Evolutionary conservation across 2,888 invertebrate genomes (phyloP), one percentile per base, ranked within the genome.

Genomic region (Disparrhopalites patrizii): DNA sequence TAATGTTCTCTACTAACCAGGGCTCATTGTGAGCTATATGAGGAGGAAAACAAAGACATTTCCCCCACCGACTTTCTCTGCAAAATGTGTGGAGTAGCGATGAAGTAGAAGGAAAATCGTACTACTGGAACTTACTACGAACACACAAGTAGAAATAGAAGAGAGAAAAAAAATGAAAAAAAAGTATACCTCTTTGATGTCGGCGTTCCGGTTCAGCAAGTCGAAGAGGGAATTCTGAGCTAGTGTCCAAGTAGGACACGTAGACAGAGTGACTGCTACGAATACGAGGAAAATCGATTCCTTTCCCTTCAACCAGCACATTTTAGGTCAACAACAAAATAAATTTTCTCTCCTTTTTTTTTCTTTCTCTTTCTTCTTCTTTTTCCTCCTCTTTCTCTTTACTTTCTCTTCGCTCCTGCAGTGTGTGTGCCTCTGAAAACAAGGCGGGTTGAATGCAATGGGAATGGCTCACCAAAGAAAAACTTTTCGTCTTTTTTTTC

Each of bases 281-380:
- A 61, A 27, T 36, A 61, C 33, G 50, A 60, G 33, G 51, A 61
- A 61, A 61, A 61, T 61, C 61, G 61, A 61, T 61, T 61, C 61
- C 51, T 51, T 61, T 61, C 61, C 61, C 61, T 61, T 61, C 61
- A 61, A 61, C 60, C 60, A 60, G 31, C 47, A 60, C 61, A 61
- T 61, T 61, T 61, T 61, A 52, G 61, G 61, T 61, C 61, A 61
- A 61, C 58, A 58, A 58, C 61, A 61, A 61, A 61, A 61, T 61
- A 61, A 60, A 61, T 61, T 61, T 51, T 51, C 36, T 61, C 61
- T 43, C 7, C 27, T 27, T 61, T 61, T 61, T 51, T 25, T 61
- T 52, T 60, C 18, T 28, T 30, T 43, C 38, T 52, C 20, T 20
- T 50, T 51, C 25, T 25, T 23, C 25, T 54, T 54, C 54, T 28